Evolutionary conservation across 2,888 invertebrate species (phyloP).

Genomic region (Lycaena phlaeas): DNA sequence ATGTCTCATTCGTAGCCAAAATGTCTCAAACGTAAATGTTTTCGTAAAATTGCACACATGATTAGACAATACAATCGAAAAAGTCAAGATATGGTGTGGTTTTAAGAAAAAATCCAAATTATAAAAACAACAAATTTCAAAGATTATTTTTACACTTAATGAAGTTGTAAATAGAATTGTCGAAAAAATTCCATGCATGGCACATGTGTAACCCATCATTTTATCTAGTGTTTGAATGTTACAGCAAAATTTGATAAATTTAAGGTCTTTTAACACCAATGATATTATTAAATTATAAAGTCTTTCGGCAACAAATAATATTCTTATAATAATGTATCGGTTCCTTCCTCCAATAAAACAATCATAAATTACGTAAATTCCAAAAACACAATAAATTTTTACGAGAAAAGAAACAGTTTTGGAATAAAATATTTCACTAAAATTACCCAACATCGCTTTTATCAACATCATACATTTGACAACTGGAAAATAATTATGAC

Average conservation of each 20-base stretch:
- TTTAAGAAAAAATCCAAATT: no score
- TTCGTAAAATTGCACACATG: not conserved
- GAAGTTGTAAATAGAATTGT: no score
- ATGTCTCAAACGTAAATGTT: not conserved
- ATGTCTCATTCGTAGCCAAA: not conserved
- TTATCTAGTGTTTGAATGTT: conserved; percentile 11
- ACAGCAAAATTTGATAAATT: conserved; percentile 7
- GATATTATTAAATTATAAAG: conserved; percentile 8
- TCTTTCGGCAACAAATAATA: conserved; percentile 2
- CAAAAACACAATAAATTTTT: not conserved
- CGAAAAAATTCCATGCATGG: no score
- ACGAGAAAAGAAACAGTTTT: not conserved
- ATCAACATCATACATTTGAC: not conserved
- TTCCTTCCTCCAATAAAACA: no score
- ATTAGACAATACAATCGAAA: not conserved
- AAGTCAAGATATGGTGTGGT: no score
- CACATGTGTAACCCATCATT: no score
- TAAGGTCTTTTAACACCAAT: not conserved
- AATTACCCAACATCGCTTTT: not conserved
- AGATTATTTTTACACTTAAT: no score
- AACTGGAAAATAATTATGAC: not conserved
- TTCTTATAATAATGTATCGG: not conserved
- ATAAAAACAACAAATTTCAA: no score
- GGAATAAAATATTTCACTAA: not conserved
- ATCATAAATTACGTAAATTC: no score